Evolutionary conservation across 2,797 vertebrate genomes (phyloP), one percentile per base, ranked within the genome.

Genomic region (Coracias cyanogaster): DNA sequence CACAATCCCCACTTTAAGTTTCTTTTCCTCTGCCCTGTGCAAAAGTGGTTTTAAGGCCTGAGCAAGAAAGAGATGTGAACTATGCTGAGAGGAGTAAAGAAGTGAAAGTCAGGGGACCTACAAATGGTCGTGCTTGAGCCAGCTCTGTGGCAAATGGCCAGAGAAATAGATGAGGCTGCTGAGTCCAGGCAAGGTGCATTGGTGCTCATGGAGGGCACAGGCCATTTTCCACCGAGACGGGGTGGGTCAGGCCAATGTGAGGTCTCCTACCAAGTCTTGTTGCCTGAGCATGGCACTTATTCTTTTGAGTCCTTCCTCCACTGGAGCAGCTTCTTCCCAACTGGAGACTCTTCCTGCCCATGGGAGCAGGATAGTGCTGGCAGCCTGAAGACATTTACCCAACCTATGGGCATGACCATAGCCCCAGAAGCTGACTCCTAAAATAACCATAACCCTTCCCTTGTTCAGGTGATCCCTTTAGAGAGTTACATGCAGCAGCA

Each of bases 41-140:
- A 70, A 35, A 89, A 90, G 15, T 62, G 6, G 3, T 57, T 90
- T 83, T 70, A 93, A 84, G 41, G 9, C 17, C 37, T 51, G 15
- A 66, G 22, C 28, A 72, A 48, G 20, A 82, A 54, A 64, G 18
- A 64, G 24, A 15, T 11, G 17, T 82, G 37, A 64, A 52, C 33
- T 73, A 41, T 41, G 31, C 49, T 3, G 15, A 60, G 21, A 7
- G 10, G 37, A 72, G 18, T 15, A 69, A 52, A 54, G 45, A 89
- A 69, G 26, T 9, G 39, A 28, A 78, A 39, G 25, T 39, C 0
- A 0, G 3, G 31, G 28, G 8, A 65, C 20, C 16, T 60, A 15
- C 31, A 22, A 4, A 5, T 21, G 41, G n/a, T 62, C 24, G 9
- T 48, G 15, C 46, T 43, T 60, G 45, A 45, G 29, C 14, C 35